Conservation (phyloP, 2,113 vertebrate species). For the Channa argus region DNA sequence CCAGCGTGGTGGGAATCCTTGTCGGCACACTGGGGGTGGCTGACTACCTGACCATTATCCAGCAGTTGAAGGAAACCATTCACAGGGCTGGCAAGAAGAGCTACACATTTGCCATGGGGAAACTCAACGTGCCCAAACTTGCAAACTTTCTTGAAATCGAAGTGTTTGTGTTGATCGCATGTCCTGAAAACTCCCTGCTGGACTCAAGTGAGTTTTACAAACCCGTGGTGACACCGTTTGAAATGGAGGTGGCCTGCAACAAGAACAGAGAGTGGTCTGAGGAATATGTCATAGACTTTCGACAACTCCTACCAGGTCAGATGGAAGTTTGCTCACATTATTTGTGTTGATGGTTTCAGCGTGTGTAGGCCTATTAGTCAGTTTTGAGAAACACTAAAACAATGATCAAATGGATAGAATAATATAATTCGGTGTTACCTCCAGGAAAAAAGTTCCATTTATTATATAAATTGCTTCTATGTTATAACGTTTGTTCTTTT, state of each 20-base stretch:
- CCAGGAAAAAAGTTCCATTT: too few species aligned
- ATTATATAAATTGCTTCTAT: too few species aligned
- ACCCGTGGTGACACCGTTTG: constrained; percentile 91
- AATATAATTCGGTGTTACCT: too few species aligned
- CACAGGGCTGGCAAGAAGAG: constrained; percentile 89
- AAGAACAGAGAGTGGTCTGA: constrained; percentile 89
- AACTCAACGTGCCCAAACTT: constrained; percentile 92
- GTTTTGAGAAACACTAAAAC: too few species aligned
- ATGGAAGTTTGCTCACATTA: neutral
- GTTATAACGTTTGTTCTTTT: too few species aligned
- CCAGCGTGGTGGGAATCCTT: constrained; percentile 91
- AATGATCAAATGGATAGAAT: too few species aligned
- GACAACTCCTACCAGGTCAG: constrained; percentile 91
- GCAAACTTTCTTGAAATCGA: constrained; percentile 97
- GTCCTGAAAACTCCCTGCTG: constrained; percentile 91
- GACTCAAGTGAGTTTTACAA: constrained; percentile 89
- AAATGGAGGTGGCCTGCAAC: constrained; percentile 97
- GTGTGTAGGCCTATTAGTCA: too few species aligned
- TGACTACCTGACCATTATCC: constrained; percentile 86
- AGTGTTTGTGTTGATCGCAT: constrained; percentile 93
- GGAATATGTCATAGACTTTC: constrained; percentile 90
- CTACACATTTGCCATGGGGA: constrained; percentile 93
- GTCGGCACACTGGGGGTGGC: constrained; percentile 91
- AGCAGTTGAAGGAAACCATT: constrained; percentile 87
- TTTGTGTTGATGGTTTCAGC: too few species aligned